Evolutionary conservation across 2,113 vertebrate species (phyloP).

Genomic region (Melanotaenia duboulayi): DNA sequence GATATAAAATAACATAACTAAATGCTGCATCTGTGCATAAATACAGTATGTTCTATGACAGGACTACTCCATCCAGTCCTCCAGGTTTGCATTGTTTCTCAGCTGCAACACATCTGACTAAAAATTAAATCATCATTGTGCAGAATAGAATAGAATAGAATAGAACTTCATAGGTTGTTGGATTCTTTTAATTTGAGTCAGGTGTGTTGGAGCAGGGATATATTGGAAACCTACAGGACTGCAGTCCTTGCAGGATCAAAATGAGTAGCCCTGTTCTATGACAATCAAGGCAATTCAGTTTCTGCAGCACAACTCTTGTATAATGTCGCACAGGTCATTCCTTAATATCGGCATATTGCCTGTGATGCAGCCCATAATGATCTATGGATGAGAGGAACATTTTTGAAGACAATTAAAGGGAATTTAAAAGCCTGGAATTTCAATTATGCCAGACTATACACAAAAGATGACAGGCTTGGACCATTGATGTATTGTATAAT

Average conservation of each 20-base stretch:
- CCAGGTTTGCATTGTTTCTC: too few relatives aligned
- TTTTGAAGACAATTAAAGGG: slow-evolving; percentile 54
- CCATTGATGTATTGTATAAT: slow-evolving; percentile 59
- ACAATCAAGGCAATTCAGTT: slow-evolving; percentile 34
- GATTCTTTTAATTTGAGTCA: too few relatives aligned
- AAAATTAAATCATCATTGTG: too few relatives aligned
- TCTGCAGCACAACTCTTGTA: slow-evolving; percentile 31
- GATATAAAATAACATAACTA: slow-evolving; percentile 39
- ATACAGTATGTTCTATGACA: not conserved
- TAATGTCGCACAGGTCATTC: slow-evolving; percentile 31
- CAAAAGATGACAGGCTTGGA: slow-evolving; percentile 59
- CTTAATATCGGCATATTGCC: slow-evolving; percentile 45
- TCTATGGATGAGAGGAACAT: slow-evolving; percentile 17
- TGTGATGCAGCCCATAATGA: slow-evolving; percentile 50
- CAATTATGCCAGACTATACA: slow-evolving; percentile 47
- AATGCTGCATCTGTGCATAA: slow-evolving; percentile 6
- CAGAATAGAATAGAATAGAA: too few relatives aligned
- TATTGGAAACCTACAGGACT: too few relatives aligned
- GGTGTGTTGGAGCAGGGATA: too few relatives aligned
- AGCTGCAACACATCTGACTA: too few relatives aligned
- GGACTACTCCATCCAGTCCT: too few relatives aligned
- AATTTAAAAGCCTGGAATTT: slow-evolving; percentile 62
- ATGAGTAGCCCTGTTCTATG: not conserved
- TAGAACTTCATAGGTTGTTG: too few relatives aligned
- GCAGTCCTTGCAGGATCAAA: too few relatives aligned